Evolutionary conservation across 2,113 vertebrate genomes (phyloP), one percentile per base, ranked within the genome.

Genomic region (Chiloscyllium plagiosum): DNA sequence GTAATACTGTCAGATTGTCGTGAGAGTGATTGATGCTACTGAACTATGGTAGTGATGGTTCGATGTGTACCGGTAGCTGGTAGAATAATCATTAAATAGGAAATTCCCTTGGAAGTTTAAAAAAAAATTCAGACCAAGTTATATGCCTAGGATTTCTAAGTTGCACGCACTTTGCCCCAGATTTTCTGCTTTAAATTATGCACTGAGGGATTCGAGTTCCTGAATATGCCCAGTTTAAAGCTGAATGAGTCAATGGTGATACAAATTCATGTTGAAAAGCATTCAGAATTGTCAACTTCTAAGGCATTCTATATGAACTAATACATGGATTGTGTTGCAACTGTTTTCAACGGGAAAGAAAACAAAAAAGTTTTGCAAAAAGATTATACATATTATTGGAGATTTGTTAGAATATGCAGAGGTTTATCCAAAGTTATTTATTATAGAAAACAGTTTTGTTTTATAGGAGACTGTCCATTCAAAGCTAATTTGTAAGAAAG

Each of bases 221-320:
- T 69, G 90, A 94, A 94, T 69, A 69, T 47, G 19, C 61, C 66
- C 13, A 69, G 42, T 47, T 69, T 94, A 69, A 42, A 69, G 69
- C 65, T 68, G 65, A 92, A 68, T 66, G 65, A 70, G 6, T 70
- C 24, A 42, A 37, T 69, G 19, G 37, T 69, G 92, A 94, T 94
- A 69, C 66, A 94, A 94, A 94, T 94, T 94, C 37, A 69, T 69
- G 19, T 94, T 94, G 92, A 94, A 94, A 94, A 94, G 66, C 20
- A 69, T 94, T 94, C 66, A 69, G 92, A 94, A 69, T 65, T 90
- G 10, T 90, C 26, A 29, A 52, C 56, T 68, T 70, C 90, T 20
- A 37, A 47, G 37, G 92, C 13, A 20, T 24, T 70, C 19, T 47
- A 50, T 69, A 69, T 69, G 42, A 94, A 47, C 66, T 94, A 94